phyloP scores from a whole-genome alignment of 2,113 vertebrate genomes.

The Prochilodus magdalenae region DNA sequence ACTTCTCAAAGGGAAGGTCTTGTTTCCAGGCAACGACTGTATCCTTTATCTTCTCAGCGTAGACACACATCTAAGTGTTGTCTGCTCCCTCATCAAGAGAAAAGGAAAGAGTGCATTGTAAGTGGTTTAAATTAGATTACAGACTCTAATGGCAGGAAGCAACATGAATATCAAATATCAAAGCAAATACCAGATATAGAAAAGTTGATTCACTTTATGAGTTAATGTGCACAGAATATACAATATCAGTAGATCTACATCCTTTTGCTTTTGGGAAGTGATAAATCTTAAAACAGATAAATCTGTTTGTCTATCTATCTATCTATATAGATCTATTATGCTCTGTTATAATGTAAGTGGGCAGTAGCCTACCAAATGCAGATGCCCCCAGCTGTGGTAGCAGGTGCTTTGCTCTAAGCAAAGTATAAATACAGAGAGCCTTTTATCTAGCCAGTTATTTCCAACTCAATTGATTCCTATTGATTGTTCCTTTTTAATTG shows the following conservation, averaged over 20 bases:
- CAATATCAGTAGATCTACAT: background rate
- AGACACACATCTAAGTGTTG: constrained; percentile 8
- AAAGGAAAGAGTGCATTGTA: constrained; percentile 18
- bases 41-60: constrained; percentile 81
- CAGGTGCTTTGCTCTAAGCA: background rate
- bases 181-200: background rate
- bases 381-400: background rate
- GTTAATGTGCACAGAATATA: background rate
- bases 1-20: constrained; percentile 93
- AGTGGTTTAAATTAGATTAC: constrained; percentile 37
- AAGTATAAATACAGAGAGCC: background rate
- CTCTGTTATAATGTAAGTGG: no score
- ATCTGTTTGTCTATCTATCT: no score
- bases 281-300: no score
- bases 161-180: background rate
- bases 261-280: no score
- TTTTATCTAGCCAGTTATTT: background rate
- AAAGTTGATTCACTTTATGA: background rate
- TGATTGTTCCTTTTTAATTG: no score
- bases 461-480: no score
- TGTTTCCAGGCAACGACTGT: constrained; percentile 97
- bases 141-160: background rate
- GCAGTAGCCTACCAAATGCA: background rate
- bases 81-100: constrained; percentile 13
- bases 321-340: no score